Percentiles rank a stretch among this genome's conserved stretches.
These are phyloP conservation scores for Neodiprion virginianus DNA, from an alignment of 1,140 invertebrate genomes.

Conservation along the genomic window DNA sequence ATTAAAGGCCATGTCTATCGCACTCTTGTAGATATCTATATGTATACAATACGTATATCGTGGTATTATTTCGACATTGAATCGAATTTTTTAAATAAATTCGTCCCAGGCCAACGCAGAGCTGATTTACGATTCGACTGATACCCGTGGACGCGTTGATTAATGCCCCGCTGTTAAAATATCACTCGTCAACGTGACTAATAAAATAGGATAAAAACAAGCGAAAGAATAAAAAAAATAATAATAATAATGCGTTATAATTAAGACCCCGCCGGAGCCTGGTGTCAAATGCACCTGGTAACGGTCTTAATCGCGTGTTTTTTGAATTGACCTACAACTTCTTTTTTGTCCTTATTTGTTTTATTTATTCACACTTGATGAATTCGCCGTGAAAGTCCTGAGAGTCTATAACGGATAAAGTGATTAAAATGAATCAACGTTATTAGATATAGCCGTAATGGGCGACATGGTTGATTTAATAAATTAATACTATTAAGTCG, in stretches of 20 bases:
- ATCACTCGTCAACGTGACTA: not conserved
- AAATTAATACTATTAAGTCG: not conserved
- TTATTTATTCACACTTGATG: not conserved
- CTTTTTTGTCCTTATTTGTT: not conserved
- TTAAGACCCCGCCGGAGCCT: not conserved
- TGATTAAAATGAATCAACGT: slow-evolving; percentile 2
- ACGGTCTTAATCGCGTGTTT: not conserved
- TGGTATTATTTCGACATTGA: slow-evolving; percentile 14
- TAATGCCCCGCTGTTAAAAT: not conserved
- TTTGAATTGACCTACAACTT: slow-evolving; percentile 2
- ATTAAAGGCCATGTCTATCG: slow-evolving; percentile 20
- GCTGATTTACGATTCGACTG: slow-evolving; percentile 32
- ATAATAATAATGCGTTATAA: not conserved
- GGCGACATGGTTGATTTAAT: not conserved
- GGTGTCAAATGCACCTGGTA: not conserved
- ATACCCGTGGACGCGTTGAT: slow-evolving; percentile 22
- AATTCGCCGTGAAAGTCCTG: not conserved
- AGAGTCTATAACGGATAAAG: not conserved
- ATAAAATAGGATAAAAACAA: not conserved
- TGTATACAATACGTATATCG: not conserved
- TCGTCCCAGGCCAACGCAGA: not conserved
- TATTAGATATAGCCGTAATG: not conserved
- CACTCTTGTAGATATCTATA: not conserved
- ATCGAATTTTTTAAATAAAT: slow-evolving; percentile 22
- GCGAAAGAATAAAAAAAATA: not conserved